Evolutionary conservation across 2,888 invertebrate genomes (phyloP).

Genomic region (Carpatolechia fugitivella): DNA sequence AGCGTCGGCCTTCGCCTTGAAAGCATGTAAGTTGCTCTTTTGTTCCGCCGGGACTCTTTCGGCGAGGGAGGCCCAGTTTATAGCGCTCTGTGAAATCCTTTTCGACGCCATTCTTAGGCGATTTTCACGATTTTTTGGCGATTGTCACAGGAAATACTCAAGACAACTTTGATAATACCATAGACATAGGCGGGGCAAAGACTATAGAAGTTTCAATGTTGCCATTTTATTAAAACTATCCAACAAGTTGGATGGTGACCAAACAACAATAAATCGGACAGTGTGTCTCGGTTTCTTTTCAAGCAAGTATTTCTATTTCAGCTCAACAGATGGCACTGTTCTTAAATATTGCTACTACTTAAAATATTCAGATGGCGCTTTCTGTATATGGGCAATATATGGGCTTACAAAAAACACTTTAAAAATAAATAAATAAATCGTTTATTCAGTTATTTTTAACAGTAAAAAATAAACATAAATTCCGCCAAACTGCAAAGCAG

Average conservation of each 20-base stretch:
- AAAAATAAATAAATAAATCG: too few species aligned
- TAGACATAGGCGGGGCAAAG: neutral
- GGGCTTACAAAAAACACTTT: too few species aligned
- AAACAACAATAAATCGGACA: too few species aligned
- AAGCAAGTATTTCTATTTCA: too few species aligned
- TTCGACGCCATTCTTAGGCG: conserved; percentile 80
- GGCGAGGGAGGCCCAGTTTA: conserved; percentile 58
- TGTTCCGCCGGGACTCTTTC: conserved; percentile 54
- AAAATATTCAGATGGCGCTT: too few species aligned
- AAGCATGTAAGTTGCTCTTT: conserved; percentile 46
- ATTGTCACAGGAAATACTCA: conserved; percentile 18
- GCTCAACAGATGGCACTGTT: too few species aligned
- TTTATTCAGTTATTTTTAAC: too few species aligned
- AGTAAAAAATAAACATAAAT: too few species aligned
- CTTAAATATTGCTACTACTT: too few species aligned
- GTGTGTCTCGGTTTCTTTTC: too few species aligned
- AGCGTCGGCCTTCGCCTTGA: conserved; percentile 57
- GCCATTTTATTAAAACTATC: neutral
- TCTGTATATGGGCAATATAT: too few species aligned
- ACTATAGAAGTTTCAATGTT: neutral
- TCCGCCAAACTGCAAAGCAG: too few species aligned
- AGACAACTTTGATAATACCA: conserved; percentile 1
- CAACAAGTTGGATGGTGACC: neutral
- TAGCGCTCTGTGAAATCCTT: conserved; percentile 55
- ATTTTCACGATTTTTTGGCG: conserved; percentile 24